Evolutionary conservation across 2,888 invertebrate genomes (phyloP).

Genomic region (Spodoptera littoralis): DNA sequence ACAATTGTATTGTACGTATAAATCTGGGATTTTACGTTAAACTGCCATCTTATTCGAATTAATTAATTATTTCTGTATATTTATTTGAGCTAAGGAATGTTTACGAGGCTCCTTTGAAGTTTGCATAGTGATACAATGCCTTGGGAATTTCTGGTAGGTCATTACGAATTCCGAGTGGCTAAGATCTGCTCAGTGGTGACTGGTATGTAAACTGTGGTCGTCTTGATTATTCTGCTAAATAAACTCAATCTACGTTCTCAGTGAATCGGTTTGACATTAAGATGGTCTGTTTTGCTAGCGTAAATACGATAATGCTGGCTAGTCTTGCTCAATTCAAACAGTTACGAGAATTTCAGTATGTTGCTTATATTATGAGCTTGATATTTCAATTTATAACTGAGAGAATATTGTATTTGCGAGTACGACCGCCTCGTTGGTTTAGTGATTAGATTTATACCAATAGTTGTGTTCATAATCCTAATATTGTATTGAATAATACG

Average conservation of each 20-base stretch:
- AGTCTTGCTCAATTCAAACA: no score
- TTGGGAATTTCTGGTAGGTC: slow-evolving; percentile 37
- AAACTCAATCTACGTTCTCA: slow-evolving; percentile 24
- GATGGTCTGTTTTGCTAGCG: neutral
- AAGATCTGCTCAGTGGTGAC: slow-evolving; percentile 13
- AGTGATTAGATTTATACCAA: no score
- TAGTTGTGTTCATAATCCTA: no score
- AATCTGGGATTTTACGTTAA: slow-evolving; percentile 35
- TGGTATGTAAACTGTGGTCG: slow-evolving; percentile 9
- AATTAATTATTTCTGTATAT: slow-evolving; percentile 27
- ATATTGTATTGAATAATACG: no score
- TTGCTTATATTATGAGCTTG: no score
- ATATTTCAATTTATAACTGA: no score
- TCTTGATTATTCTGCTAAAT: slow-evolving; percentile 36
- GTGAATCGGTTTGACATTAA: slow-evolving; percentile 19
- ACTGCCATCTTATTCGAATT: slow-evolving; percentile 20
- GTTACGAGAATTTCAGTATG: no score
- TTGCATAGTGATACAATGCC: slow-evolving; percentile 8
- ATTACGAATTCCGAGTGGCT: slow-evolving; percentile 44
- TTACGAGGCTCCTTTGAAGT: slow-evolving; percentile 23
- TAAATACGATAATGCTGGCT: neutral
- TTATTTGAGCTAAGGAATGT: slow-evolving; percentile 30
- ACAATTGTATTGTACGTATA: slow-evolving; percentile 28
- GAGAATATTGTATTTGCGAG: no score
- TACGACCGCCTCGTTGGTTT: no score